Percentiles rank a stretch among this genome's conserved stretches.
Evolutionary conservation across 2,888 invertebrate species (phyloP).

Genomic region (Punctoribates punctum): DNA sequence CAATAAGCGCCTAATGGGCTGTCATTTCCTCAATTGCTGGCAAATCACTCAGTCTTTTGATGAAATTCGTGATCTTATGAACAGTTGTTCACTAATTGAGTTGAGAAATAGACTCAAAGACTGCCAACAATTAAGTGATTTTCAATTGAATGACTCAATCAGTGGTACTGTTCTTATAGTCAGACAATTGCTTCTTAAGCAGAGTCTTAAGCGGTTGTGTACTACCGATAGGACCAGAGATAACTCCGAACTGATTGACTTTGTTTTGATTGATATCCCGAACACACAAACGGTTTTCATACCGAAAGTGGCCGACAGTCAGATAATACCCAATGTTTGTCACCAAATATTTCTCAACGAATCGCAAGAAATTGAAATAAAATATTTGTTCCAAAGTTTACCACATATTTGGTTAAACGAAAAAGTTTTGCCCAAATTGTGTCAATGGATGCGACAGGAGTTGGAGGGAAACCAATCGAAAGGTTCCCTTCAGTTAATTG

Average conservation of each 20-base stretch:
- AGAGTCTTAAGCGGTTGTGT: slow-evolving; percentile 3
- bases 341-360: slow-evolving; percentile 27
- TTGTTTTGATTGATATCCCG: slow-evolving; percentile 39
- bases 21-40: slow-evolving; percentile 32
- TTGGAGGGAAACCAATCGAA: slow-evolving; percentile 6
- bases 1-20: slow-evolving; percentile 44
- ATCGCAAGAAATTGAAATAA: slow-evolving; percentile 24
- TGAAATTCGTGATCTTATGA: background rate
- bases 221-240: background rate
- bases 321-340: background rate
- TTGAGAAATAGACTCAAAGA: background rate
- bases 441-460: slow-evolving; percentile 42
- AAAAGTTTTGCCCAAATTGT: slow-evolving; percentile 44
- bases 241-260: slow-evolving; percentile 32
- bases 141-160: background rate
- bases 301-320: background rate
- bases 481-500: slow-evolving; percentile 64
- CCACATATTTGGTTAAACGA: slow-evolving; percentile 43
- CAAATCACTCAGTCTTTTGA: background rate
- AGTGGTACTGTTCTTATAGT: background rate
- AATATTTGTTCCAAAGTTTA: background rate
- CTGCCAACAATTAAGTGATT: background rate
- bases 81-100: slow-evolving; percentile 17
- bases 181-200: slow-evolving; percentile 35
- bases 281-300: slow-evolving; percentile 34